phyloP scores from a whole-genome alignment of 1,140 invertebrate genomes.

The Rhyacophila brunnea region DNA sequence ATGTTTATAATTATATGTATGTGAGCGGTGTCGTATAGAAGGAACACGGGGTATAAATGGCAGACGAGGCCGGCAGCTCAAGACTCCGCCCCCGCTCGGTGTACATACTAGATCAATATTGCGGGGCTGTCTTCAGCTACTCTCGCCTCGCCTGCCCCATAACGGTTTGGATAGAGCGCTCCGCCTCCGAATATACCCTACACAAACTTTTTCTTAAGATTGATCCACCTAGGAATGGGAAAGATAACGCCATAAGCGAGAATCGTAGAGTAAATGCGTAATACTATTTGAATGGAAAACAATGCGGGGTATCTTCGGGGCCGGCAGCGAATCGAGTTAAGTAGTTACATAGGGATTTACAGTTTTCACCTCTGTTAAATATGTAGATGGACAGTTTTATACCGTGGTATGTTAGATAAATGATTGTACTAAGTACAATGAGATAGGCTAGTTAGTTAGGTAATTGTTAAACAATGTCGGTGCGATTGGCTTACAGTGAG shows the following conservation, averaged over 20 bases:
- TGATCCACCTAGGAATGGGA: too few relatives aligned
- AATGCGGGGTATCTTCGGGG: constrained; percentile 12
- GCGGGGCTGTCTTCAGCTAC: too few relatives aligned
- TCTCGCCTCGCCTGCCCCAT: too few relatives aligned
- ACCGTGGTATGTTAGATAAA: constrained; percentile 36
- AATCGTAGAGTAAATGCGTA: constrained; percentile 1
- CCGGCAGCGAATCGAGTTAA: constrained; percentile 15
- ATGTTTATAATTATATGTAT: constrained; percentile 27
- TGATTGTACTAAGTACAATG: constrained; percentile 38
- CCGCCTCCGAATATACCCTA: not conserved
- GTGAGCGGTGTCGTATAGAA: constrained; percentile 15
- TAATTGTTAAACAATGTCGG: constrained; percentile 37
- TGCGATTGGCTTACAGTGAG: constrained; percentile 26
- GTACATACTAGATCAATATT: constrained; percentile 15
- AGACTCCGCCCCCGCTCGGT: constrained; percentile 9
- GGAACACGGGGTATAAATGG: too few relatives aligned
- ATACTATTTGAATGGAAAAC: not conserved
- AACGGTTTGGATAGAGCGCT: not conserved
- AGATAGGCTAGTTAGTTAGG: constrained; percentile 37
- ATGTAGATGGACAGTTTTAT: constrained; percentile 38
- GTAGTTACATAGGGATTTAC: constrained; percentile 34
- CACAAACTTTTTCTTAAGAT: not conserved
- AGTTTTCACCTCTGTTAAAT: constrained; percentile 36
- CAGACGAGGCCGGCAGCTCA: not conserved
- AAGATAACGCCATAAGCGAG: too few relatives aligned